Base-by-base conservation (phyloP, 2,797 vertebrate genomes). In the Anabas testudineus region DNA sequence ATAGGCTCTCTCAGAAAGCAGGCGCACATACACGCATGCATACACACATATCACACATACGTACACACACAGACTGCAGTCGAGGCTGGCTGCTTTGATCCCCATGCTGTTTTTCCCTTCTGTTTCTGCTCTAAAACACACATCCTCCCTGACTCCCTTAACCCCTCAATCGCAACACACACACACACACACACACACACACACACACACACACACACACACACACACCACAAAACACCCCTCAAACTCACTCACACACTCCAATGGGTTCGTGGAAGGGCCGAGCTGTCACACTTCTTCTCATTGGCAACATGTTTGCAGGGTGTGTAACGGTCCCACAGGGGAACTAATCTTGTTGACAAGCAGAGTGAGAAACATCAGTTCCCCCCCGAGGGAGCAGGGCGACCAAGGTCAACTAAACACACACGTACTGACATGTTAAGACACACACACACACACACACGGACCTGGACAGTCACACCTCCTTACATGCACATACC, bases 341-440 rank as follows among this genome's bases (percentile, higher is more conserved):
- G 84, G 84, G 86, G 79, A 88, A 90, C 86, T 90, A 88, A 90
- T 89, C 80, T 87, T 83, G 90, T 89, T 90, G 87, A 91, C 90
- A 89, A 90, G 85, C 78, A 74, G 84, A 90, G 82, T 90, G 85
- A 87, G 88, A 87, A 90, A 85, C 90, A 85, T 87, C 90, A 80
- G 80, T 52, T 15, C 74, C 67, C 63, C 74, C 80, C 64, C 48
- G 41, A 77, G 80, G 83, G 83, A 81, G 57, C 32, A 13, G 54
- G 65, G 75, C 26, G 28, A 61, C 81, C 82, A 71, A 87, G 87
- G 83, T 86, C 86, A 88, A 58, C 62, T 16, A 53, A 21, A 69
- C 61, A 81, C 69, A 74, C 71, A 47, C 37, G 65, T 48, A 55
- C 47, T 55, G 51, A 41, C 46, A 66, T 24, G 41, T 32, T n/a